Evolutionary conservation across 2,797 vertebrate species (phyloP).

Genomic region (Xenopus petersii): DNA sequence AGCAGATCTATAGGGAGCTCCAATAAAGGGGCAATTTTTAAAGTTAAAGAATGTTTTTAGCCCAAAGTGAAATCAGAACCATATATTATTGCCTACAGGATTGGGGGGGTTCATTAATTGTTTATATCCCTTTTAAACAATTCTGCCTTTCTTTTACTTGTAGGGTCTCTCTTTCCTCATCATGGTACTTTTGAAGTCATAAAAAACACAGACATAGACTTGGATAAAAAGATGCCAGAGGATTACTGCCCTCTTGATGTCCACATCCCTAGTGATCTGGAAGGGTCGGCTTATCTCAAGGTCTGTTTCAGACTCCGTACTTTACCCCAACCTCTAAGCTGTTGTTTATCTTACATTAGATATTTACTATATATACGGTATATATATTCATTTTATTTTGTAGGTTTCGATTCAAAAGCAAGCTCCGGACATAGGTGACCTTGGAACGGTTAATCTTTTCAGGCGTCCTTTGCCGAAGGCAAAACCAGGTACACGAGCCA

Average conservation of each 20-base stretch:
- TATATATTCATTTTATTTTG: constrained; percentile 14
- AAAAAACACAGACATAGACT: constrained; percentile 96
- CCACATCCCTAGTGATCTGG: constrained; percentile 94
- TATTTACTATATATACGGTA: not conserved
- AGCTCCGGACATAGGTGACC: constrained; percentile 91
- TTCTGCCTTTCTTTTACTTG: not conserved
- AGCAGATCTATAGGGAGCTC: no score
- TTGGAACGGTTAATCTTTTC: constrained; percentile 91
- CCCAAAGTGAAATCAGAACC: no score
- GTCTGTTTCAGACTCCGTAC: constrained; percentile 55
- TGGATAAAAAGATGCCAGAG: constrained; percentile 95
- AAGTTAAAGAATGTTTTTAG: no score
- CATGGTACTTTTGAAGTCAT: constrained; percentile 97
- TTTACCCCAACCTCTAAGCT: not conserved
- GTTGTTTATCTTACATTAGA: constrained; percentile 1
- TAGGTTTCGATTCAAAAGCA: constrained; percentile 98
- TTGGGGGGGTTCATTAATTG: no score
- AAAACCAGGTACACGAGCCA: constrained; percentile 71
- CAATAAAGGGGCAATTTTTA: no score
- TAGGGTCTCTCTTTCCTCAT: constrained; percentile 95
- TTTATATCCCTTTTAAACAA: no score
- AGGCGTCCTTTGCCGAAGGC: constrained; percentile 80
- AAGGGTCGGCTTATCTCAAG: constrained; percentile 96
- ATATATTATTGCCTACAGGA: no score
- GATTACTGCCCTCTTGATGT: constrained; percentile 95